Percentiles rank a stretch among this genome's conserved stretches.
Evolutionary conservation across 2,113 vertebrate genomes (phyloP).

Genomic region (Otus sunia): DNA sequence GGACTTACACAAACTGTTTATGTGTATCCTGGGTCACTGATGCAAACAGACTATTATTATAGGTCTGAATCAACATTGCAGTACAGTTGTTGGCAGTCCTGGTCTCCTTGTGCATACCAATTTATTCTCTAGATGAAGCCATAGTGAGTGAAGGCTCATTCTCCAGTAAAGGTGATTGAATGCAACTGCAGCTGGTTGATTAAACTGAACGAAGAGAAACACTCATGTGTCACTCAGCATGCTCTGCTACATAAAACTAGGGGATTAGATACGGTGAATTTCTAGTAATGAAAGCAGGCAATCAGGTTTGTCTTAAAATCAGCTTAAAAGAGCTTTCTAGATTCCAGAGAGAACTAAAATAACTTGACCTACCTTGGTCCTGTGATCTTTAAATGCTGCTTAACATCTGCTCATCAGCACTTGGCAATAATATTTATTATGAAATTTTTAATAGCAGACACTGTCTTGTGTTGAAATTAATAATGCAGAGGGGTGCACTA

Average conservation of each 20-base stretch:
- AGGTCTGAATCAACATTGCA: background rate
- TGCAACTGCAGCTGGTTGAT: background rate
- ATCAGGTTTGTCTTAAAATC: slow-evolving; percentile 53
- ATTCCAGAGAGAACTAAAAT: slow-evolving; percentile 64
- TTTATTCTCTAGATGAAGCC: background rate
- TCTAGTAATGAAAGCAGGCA: slow-evolving; percentile 57
- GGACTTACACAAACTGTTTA: background rate
- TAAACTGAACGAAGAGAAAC: background rate
- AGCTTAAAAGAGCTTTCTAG: slow-evolving; percentile 64
- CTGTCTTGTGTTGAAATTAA: background rate
- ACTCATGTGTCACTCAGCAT: background rate
- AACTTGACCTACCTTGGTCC: slow-evolving; percentile 61
- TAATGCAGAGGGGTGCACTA: background rate
- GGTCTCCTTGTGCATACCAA: background rate
- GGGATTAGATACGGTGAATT: slow-evolving; percentile 54
- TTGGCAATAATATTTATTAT: background rate
- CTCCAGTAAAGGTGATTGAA: background rate
- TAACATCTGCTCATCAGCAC: slow-evolving; percentile 49
- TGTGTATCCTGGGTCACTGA: background rate
- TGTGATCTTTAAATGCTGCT: slow-evolving; percentile 70
- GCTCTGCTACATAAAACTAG: background rate
- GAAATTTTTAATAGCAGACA: background rate
- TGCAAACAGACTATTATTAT: background rate
- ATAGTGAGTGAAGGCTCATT: background rate
- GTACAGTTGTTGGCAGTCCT: background rate